Evolutionary conservation across 2,888 invertebrate species (phyloP), one percentile per base, ranked within the genome.

Genomic region (Ommatoiulus sabulosus): DNA sequence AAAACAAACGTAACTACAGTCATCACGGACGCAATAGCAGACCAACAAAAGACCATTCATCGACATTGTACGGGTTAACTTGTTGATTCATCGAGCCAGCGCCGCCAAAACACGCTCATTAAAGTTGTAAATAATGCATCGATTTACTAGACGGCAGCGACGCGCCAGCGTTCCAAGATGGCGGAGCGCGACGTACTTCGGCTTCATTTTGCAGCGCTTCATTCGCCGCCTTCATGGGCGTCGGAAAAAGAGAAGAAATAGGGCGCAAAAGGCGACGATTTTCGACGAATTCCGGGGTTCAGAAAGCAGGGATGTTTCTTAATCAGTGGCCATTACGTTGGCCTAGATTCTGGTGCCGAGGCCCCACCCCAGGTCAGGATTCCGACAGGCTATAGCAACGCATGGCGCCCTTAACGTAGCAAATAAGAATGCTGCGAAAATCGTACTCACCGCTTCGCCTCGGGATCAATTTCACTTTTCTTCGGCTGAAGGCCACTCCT

Each of bases 401-500:
- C 63, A 63, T 63, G 63, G 63, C 63, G 63, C 63, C 63, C n/a
- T 63, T n/a, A 63, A 63, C 15, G 52, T 3, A 63, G n/a, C 52
- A 63, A 2, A 17, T 3, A n/a, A 5, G 63, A 52, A 52, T 10
- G n/a, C n/a, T 15, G 17, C 17, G 17, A 63, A 10, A 63, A 63
- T n/a, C 63, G 63, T n/a, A 63, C 63, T 63, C n/a, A 63, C 63
- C 63, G 63, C 63, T 63, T 63, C 63, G n/a, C 63, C n/a, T 63
- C 63, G 63, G 63, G 63, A 63, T 63, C 63, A n/a, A n/a, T 10
- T 63, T 63, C 63, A n/a, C n/a, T 63, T n/a, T 63, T 63, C 63
- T 63, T 63, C 63, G 63, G 63, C 63, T 63, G 63, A 63, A 63
- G 63, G 63, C 63, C 63, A 63, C 63, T 63, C 63, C 63, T 63